Evolutionary conservation across 37 sponge, comb jelly and placozoan species (phyloP).

Genomic region (Hormiphora californensis): DNA sequence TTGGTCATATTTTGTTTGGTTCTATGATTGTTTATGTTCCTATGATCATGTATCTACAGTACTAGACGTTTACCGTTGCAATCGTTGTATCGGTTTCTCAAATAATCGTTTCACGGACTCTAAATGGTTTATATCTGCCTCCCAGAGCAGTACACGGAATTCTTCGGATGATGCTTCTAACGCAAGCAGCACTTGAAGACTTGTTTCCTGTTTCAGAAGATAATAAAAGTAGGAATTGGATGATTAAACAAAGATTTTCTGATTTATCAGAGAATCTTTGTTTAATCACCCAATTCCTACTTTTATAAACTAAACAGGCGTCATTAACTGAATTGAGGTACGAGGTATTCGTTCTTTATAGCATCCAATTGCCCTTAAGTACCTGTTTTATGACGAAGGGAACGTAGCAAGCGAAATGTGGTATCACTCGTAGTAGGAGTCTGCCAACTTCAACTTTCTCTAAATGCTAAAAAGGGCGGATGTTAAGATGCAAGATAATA

Average conservation of each 20-base stretch:
- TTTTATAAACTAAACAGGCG: no score
- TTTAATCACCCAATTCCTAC: no score
- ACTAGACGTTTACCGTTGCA: neutral
- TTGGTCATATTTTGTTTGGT: no score
- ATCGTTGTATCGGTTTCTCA: neutral
- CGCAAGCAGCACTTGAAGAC: neutral
- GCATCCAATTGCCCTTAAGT: neutral
- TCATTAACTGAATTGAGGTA: neutral
- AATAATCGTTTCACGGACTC: neutral
- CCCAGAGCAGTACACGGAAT: neutral
- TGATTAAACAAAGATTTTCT: no score
- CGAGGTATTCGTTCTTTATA: neutral
- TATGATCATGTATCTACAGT: no score
- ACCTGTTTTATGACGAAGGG: slow-evolving; percentile 43
- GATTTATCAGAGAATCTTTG: no score
- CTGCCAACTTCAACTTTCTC: slow-evolving; percentile 39
- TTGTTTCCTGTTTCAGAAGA: no score
- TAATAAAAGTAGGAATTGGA: no score
- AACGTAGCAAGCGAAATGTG: slow-evolving; percentile 22
- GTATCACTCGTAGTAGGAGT: neutral
- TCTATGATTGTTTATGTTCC: no score
- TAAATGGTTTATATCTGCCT: slow-evolving; percentile 11
- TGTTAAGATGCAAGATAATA: neutral
- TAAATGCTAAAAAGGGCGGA: neutral
- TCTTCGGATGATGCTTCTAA: slow-evolving; percentile 1